Evolutionary conservation across 1,140 invertebrate species (phyloP).

Genomic region (Zophobas atratus): DNA sequence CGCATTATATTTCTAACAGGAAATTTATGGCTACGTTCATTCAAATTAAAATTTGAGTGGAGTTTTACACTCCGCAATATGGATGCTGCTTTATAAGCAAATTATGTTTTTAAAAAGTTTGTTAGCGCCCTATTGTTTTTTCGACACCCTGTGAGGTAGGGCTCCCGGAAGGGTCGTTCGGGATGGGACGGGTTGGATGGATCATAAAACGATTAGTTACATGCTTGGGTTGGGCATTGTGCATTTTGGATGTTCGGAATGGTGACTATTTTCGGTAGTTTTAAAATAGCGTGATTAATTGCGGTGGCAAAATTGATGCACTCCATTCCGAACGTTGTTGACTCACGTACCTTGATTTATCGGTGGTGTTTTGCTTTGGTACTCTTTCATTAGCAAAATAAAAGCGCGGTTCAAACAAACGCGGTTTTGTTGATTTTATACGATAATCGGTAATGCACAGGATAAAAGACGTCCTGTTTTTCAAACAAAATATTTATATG

Average conservation of each 20-base stretch:
- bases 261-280: constrained; percentile 47
- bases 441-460: background rate
- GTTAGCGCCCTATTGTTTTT: constrained; percentile 55
- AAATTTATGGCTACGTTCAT: constrained; percentile 61
- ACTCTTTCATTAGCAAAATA: constrained; percentile 39
- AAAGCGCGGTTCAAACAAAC: constrained; percentile 23
- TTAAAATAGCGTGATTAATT: constrained; percentile 51
- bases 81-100: constrained; percentile 54
- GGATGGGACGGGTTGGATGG: constrained; percentile 32
- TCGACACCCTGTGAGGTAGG: constrained; percentile 37
- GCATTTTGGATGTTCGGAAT: constrained; percentile 41
- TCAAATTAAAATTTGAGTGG: constrained; percentile 64
- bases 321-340: constrained; percentile 48
- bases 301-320: constrained; percentile 44
- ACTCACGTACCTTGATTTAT: constrained; percentile 50
- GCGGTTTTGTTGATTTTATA: constrained; percentile 5
- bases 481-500: background rate
- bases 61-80: constrained; percentile 56
- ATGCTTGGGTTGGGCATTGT: constrained; percentile 8
- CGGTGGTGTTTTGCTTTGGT: constrained; percentile 31
- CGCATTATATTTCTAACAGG: constrained; percentile 61
- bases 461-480: background rate
- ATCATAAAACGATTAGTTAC: constrained; percentile 43
- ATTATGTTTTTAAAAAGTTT: constrained; percentile 58
- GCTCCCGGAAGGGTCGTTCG: constrained; percentile 29